phyloP scores from a whole-genome alignment of 2,888 invertebrate genomes.

The Ophion ventricosus region DNA sequence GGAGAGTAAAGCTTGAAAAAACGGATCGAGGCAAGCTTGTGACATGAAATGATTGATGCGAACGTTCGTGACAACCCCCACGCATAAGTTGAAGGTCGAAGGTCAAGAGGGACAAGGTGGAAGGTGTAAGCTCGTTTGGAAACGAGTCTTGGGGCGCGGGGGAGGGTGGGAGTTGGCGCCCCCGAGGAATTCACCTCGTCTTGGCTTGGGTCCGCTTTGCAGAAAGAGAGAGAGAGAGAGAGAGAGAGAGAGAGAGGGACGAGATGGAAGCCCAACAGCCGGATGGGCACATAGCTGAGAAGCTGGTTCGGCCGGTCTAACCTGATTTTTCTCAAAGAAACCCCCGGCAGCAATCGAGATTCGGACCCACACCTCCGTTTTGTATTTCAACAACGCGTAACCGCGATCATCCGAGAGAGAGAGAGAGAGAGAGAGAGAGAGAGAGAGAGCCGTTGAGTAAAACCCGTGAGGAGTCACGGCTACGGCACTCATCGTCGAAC shows the following conservation, averaged over 20 bases:
- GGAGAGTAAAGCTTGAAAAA: no score
- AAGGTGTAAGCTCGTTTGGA: no score
- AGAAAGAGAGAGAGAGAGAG: no score
- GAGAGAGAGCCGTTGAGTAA: no score
- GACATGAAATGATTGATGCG: neutral
- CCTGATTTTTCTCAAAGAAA: constrained; percentile 83
- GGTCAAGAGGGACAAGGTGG: neutral
- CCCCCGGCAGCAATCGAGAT: constrained; percentile 80
- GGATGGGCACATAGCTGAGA: constrained; percentile 75
- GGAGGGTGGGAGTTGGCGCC: no score
- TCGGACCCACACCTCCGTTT: constrained; percentile 82
- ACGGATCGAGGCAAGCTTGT: no score
- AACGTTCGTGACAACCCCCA: neutral
- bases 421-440: no score
- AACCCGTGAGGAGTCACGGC: constrained; percentile 21
- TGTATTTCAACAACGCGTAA: constrained; percentile 78
- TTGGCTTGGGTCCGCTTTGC: constrained; percentile 40
- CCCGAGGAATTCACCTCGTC: constrained; percentile 14
- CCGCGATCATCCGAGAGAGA: constrained; percentile 75
- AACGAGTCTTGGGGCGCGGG: constrained; percentile 43
- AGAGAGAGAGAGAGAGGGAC: no score
- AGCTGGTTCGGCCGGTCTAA: constrained; percentile 84
- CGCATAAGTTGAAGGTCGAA: neutral
- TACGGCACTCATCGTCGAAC: constrained; percentile 19
- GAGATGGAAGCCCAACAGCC: constrained; percentile 69